These are phyloP conservation scores for Pseudococcus viburni DNA, from an alignment of 2,888 invertebrate species.

Conservation along the genomic window DNA sequence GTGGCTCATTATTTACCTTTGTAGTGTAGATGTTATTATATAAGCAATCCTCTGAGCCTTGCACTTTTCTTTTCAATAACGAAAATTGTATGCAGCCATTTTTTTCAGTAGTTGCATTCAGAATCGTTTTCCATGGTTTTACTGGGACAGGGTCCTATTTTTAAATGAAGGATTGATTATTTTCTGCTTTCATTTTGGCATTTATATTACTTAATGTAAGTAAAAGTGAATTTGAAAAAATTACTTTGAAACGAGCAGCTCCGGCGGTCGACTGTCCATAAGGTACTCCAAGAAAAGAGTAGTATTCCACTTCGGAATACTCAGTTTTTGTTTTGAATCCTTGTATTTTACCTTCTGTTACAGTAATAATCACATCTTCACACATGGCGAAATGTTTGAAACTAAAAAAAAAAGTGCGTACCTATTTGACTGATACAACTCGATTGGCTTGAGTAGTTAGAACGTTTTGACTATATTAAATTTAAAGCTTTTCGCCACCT, in stretches of 20 bases:
- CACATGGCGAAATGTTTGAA: no score
- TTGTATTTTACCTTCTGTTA: background rate
- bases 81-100: slow-evolving; percentile 17
- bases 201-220: background rate
- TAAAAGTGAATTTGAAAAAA: no score
- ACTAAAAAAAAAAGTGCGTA: no score
- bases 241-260: background rate
- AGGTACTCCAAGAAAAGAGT: background rate
- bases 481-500: no score
- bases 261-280: background rate
- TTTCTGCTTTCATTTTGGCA: background rate
- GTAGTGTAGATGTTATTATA: slow-evolving; percentile 94
- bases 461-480: no score
- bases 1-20: slow-evolving; percentile 70
- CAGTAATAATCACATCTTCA: background rate
- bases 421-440: no score
- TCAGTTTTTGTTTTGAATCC: background rate
- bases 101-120: background rate
- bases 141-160: background rate
- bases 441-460: no score
- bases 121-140: background rate
- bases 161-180: background rate
- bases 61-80: background rate
- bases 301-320: background rate
- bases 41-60: slow-evolving; percentile 89